These are phyloP conservation scores for Solenopsis fugax DNA, from an alignment of 1,140 invertebrate species.

Conservation along the genomic window DNA sequence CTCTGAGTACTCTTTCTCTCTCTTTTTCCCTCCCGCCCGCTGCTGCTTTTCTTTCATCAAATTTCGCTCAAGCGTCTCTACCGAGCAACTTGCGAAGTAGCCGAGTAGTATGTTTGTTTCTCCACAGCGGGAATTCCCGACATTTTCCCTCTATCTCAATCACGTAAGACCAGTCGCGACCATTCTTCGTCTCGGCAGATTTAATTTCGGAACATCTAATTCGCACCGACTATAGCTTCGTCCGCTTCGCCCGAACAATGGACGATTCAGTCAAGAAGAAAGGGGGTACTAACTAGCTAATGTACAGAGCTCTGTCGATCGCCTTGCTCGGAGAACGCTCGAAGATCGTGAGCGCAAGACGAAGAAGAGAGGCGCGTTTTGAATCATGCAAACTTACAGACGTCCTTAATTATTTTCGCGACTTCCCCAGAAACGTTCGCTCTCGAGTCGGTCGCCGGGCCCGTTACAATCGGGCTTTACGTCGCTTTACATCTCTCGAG, in stretches of 20 bases:
- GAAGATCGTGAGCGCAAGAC: constrained; percentile 13
- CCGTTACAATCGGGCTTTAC: constrained; percentile 15
- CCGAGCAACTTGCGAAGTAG: constrained; percentile 38
- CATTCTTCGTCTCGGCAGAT: constrained; percentile 43
- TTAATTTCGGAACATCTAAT: constrained; percentile 59
- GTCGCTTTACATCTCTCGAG: constrained; percentile 23
- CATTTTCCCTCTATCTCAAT: neutral
- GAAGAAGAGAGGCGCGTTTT: constrained; percentile 3
- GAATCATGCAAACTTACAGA: constrained; percentile 36
- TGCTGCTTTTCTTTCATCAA: constrained; percentile 53
- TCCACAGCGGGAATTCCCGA: neutral
- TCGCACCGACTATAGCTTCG: constrained; percentile 31
- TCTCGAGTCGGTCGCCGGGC: neutral
- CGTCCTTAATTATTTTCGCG: constrained; percentile 47
- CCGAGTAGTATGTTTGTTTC: constrained; percentile 32
- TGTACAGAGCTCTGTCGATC: constrained; percentile 31
- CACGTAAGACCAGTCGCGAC: constrained; percentile 32
- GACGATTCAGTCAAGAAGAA: constrained; percentile 37
- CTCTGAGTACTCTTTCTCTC: neutral
- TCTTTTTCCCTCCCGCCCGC: neutral
- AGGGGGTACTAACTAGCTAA: constrained; percentile 22
- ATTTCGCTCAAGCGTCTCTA: constrained; percentile 36
- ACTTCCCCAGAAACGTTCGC: neutral
- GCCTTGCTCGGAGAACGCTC: neutral
- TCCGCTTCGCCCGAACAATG: constrained; percentile 39